A percentile compares a stretch with the other conserved stretches of the same genome.
phyloP scores from a whole-genome alignment of 2,888 invertebrate species.

The Tortricodes alternella region DNA sequence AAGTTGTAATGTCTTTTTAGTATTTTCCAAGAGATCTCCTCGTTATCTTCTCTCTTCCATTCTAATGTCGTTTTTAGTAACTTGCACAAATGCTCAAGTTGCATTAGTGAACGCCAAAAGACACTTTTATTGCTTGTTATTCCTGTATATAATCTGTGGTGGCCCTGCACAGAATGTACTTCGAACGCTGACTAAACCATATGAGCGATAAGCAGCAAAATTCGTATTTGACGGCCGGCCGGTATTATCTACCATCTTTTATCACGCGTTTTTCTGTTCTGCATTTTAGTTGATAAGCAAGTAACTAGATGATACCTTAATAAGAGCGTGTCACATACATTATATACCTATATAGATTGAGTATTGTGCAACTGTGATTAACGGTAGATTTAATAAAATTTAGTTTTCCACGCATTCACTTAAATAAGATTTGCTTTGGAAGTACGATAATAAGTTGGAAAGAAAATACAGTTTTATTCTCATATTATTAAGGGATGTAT shows the following conservation, averaged over 20 bases:
- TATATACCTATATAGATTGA: too few species aligned
- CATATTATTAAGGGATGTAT: not conserved
- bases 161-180: too few species aligned
- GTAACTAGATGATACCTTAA: not conserved
- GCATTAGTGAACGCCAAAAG: too few species aligned
- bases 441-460: not conserved
- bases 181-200: constrained; percentile 37
- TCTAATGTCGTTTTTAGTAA: too few species aligned
- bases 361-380: too few species aligned
- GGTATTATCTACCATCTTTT: not conserved
- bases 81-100: too few species aligned
- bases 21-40: too few species aligned
- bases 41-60: too few species aligned
- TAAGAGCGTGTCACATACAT: too few species aligned
- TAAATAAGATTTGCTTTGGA: not conserved
- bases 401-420: not conserved
- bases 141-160: too few species aligned
- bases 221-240: not conserved
- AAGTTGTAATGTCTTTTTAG: too few species aligned
- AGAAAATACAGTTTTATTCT: not conserved
- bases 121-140: too few species aligned
- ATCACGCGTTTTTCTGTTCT: not conserved
- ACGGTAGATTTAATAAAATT: not conserved
- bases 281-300: not conserved
- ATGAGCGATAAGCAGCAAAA: constrained; percentile 32